Percentiles rank a stretch among this genome's conserved stretches.
phyloP scores from a whole-genome alignment of 2,113 vertebrate species.

The Cepphus grylle region DNA sequence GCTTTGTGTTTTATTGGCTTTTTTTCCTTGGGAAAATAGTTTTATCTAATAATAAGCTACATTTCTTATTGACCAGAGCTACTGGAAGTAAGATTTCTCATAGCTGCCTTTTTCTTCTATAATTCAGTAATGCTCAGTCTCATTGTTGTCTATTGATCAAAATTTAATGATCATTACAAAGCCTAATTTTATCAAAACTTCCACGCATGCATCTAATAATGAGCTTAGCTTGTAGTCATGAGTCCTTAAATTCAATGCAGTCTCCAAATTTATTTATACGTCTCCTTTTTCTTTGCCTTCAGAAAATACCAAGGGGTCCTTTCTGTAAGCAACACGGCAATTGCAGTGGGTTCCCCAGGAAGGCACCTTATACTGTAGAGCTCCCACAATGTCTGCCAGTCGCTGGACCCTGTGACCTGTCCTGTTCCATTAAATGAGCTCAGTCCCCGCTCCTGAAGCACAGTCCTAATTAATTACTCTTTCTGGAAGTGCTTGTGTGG shows the following conservation, averaged over 20 bases:
- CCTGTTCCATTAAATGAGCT: background rate
- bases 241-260: background rate
- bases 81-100: background rate
- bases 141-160: background rate
- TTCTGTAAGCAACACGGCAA: background rate
- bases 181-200: background rate
- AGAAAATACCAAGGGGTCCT: background rate
- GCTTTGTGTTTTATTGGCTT: background rate
- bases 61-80: background rate
- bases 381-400: fast-evolving
- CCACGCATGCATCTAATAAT: background rate
- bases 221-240: background rate
- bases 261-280: background rate
- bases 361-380: background rate
- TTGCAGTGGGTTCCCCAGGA: background rate
- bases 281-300: background rate
- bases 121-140: background rate
- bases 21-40: background rate
- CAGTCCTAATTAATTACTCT: background rate
- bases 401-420: background rate
- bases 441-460: background rate
- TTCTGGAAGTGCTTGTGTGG: background rate
- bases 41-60: background rate
- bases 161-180: background rate
- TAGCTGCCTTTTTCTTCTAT: background rate